Evolutionary conservation across 2,888 invertebrate genomes (phyloP).

Genomic region (Pristionchus arcanus): DNA sequence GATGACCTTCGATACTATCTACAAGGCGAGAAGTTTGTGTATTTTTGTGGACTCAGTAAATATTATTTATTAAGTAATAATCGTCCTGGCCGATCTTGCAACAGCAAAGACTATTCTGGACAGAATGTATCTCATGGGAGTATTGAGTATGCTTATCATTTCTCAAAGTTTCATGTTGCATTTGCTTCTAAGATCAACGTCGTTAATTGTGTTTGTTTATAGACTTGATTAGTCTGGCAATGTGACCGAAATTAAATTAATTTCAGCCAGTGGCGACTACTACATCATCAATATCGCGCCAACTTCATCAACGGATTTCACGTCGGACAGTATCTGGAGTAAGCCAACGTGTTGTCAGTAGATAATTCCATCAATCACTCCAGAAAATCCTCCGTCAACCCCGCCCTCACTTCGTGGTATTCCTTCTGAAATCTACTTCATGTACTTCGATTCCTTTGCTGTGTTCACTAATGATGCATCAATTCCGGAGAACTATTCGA

Average conservation of each 20-base stretch:
- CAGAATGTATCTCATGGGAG: slow-evolving; percentile 50
- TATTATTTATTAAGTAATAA: not conserved
- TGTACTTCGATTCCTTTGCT: slow-evolving; percentile 10
- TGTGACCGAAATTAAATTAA: too few species aligned
- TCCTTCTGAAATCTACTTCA: not conserved
- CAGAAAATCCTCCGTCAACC: not conserved
- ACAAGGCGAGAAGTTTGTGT: slow-evolving; percentile 36
- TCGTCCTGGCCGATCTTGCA: not conserved
- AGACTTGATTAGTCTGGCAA: too few species aligned
- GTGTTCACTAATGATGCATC: not conserved
- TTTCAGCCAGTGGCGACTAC: slow-evolving; percentile 44
- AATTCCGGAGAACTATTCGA: not conserved
- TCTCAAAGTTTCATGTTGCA: not conserved
- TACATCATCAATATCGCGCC: slow-evolving; percentile 26
- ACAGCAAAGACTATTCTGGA: not conserved
- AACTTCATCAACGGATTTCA: not conserved
- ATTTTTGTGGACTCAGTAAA: not conserved
- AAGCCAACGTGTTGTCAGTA: not conserved
- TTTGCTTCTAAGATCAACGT: too few species aligned
- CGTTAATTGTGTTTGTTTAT: too few species aligned
- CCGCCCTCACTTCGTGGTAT: not conserved
- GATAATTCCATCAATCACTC: not conserved
- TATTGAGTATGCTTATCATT: not conserved
- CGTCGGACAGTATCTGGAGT: slow-evolving; percentile 7
- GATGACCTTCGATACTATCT: slow-evolving; percentile 16